phyloP scores from a whole-genome alignment of 2,888 invertebrate species.

The Rhagium mordax region DNA sequence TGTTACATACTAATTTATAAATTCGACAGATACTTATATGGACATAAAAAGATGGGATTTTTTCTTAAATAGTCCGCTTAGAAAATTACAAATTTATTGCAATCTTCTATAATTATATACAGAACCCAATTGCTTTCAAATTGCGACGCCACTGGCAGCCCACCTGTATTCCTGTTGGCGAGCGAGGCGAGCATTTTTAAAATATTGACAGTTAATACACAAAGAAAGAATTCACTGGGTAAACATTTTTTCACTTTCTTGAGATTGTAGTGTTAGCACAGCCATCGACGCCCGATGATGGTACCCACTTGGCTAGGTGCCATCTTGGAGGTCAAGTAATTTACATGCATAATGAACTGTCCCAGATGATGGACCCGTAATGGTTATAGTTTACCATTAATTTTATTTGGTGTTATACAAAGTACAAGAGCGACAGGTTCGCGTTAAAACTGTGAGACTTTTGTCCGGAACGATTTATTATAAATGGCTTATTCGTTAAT shows the following conservation, averaged over 20 bases:
- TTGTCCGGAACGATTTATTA: background rate
- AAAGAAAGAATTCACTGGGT: conserved; percentile 24
- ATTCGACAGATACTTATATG: too few species aligned
- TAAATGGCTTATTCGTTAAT: background rate
- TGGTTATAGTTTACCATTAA: conserved; percentile 6
- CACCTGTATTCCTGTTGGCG: background rate
- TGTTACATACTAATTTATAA: too few species aligned
- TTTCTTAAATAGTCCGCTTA: too few species aligned
- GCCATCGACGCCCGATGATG: conserved; percentile 17
- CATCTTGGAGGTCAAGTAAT: conserved; percentile 25
- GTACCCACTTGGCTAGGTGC: conserved; percentile 4
- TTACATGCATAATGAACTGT: conserved; percentile 25
- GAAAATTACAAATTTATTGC: too few species aligned
- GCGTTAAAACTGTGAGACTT: background rate
- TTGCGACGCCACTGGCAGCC: background rate
- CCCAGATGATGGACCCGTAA: conserved; percentile 15
- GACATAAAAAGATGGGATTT: too few species aligned
- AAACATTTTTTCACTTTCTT: conserved; percentile 34
- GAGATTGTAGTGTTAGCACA: conserved; percentile 22
- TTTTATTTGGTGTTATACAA: conserved; percentile 11
- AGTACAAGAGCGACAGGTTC: background rate
- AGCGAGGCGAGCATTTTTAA: background rate
- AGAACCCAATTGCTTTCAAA: too few species aligned
- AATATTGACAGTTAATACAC: conserved; percentile 18
- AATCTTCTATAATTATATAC: too few species aligned